Conservation (phyloP, 2,888 invertebrate genomes). For the Corythucha ciliata region DNA sequence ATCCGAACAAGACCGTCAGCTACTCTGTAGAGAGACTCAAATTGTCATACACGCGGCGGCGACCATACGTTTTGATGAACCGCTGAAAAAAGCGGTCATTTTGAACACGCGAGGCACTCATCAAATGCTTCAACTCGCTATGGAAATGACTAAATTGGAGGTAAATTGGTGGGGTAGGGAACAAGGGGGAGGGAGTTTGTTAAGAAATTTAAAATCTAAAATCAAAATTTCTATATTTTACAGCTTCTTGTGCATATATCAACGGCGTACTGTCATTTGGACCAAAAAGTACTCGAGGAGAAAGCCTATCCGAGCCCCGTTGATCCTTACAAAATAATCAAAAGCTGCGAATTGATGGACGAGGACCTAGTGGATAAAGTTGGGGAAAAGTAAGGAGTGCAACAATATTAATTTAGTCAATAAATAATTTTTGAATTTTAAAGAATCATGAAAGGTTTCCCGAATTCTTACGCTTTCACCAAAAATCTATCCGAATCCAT, state of each 20-base stretch:
- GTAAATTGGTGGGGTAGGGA: no score
- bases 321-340: conserved; percentile 46
- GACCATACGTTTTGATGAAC: conserved; percentile 75
- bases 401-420: background rate
- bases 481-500: conserved; percentile 83
- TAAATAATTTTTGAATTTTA: conserved; percentile 31
- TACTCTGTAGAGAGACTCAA: conserved; percentile 57
- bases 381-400: conserved; percentile 51
- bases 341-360: conserved; percentile 57
- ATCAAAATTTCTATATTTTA: conserved; percentile 25
- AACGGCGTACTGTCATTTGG: conserved; percentile 87
- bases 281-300: conserved; percentile 67
- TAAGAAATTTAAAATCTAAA: conserved; percentile 4
- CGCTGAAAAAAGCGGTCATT: conserved; percentile 76
- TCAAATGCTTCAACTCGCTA: conserved; percentile 72
- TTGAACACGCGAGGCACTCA: conserved; percentile 89
- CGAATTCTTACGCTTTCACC: conserved; percentile 90
- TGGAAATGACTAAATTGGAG: conserved; percentile 60
- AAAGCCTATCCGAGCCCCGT: conserved; percentile 64
- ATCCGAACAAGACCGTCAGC: conserved; percentile 53
- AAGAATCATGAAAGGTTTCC: conserved; percentile 63
- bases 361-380: conserved; percentile 53
- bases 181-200: background rate
- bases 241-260: conserved; percentile 75
- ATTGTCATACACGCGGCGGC: conserved; percentile 78